Evolutionary conservation across 2,113 vertebrate genomes (phyloP), one percentile per base, ranked within the genome.

Genomic region (Arothron firmamentum): DNA sequence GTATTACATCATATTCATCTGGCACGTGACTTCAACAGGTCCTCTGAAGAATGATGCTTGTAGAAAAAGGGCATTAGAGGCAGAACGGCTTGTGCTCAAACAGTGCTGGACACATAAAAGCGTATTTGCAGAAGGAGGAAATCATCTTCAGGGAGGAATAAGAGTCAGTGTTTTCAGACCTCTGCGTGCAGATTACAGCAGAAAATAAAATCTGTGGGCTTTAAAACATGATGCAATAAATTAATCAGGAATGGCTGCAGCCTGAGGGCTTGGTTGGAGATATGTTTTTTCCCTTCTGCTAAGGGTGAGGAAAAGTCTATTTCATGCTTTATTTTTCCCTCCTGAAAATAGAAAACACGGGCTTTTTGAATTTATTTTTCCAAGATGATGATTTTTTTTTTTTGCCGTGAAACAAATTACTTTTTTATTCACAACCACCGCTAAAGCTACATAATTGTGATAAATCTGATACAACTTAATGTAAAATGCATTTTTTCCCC

Each of bases 161-260:
- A 61, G 42, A 52, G 45, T 38, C 45, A 48, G 19, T 64, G 50
- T 65, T 66, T 61, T 45, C 56, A 38, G 17, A 65, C 41, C 14
- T 8, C 17, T 49, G 51, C 34, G 59, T 46, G 41, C 46, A 59
- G 25, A 71, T 68, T 46, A 49, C 57, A 66, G 47, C 49, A 25
- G 13, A n/a, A 43, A 45, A 48, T 31, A 20, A 31, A 38, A 34
- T 17, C 3, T 16, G 15, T 47, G 19, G 18, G 6, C 20, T 17
- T 31, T 42, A 55, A 53, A 67, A 62, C 56, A 48, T 72, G 52
- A 75, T 62, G 52, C 60, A 65, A 75, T 65, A 41, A 57, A 61
- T 62, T 43, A 48, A 62, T 38, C 15, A 59, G 10, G 41, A 65
- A 61, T 56, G 2, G 3, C 17, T 52, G 34, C 14, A 10, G 57